These are phyloP conservation scores for Aethina tumida DNA, from an alignment of 1,140 invertebrate genomes.

Conservation along the genomic window DNA sequence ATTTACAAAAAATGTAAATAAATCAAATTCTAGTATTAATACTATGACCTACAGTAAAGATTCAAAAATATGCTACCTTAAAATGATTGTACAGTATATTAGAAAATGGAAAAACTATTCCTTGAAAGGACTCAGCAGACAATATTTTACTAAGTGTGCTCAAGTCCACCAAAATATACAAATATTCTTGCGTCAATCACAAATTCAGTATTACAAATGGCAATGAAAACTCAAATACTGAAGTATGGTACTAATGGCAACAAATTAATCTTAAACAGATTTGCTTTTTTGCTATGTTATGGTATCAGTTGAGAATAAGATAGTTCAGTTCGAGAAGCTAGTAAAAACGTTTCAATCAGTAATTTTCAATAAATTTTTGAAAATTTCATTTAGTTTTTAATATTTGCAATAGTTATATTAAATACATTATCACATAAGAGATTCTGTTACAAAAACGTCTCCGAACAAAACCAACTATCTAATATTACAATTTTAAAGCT, in stretches of 20 bases:
- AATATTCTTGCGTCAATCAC: not conserved
- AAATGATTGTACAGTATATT: slow-evolving; percentile 20
- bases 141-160: slow-evolving; percentile 2
- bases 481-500: too few species aligned
- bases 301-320: too few species aligned
- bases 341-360: too few species aligned
- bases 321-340: too few species aligned
- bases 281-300: not conserved
- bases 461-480: too few species aligned
- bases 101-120: slow-evolving; percentile 5
- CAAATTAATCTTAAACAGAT: not conserved
- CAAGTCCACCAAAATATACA: not conserved
- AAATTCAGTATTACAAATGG: slow-evolving; percentile 4
- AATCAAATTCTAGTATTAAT: slow-evolving; percentile 13
- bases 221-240: slow-evolving; percentile 1
- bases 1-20: slow-evolving; percentile 8
- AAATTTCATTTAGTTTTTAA: too few species aligned
- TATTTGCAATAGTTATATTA: too few species aligned
- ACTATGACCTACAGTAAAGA: slow-evolving; percentile 20
- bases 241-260: slow-evolving; percentile 1
- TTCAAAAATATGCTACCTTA: slow-evolving; percentile 16
- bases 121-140: not conserved
- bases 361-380: too few species aligned
- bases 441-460: too few species aligned
- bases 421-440: too few species aligned